Base-by-base conservation (phyloP, 2,113 vertebrate genomes). In the Seriola dumerili region DNA sequence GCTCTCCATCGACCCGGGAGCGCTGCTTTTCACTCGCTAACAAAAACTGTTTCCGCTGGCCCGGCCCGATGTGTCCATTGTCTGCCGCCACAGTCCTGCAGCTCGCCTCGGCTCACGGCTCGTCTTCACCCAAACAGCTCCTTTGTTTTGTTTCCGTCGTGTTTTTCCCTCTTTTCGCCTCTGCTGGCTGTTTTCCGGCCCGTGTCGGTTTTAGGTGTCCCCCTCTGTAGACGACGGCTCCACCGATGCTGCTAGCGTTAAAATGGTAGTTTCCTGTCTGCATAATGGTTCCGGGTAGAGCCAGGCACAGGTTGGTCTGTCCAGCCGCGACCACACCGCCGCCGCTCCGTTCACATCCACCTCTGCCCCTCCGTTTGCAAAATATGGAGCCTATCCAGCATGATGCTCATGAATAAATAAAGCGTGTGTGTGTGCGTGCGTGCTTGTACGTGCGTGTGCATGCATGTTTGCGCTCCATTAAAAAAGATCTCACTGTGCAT, bases 211-310 rank as follows among this genome's bases (percentile, higher is more conserved):
- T 76, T 85, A 74, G 81, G 87, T 91, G 89, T 87, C 93, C 92
- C 94, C 89, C 89, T 87, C 90, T 80, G 88, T 54, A 83, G 87
- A 87, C 87, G 91, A 91, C 78, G 82, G 90, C 89, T 92, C 76
- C 88, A 77, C 87, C 70, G 88, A 64, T 67, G 87, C 84, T 91
- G 93, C 90, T 88, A 72, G 91, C 88, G 80, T 90, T 89, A 90
- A 92, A 94, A 93, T 93, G 93, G 94, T 93, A 75, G 94, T 93
- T 95, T 95, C 95, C 95, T 93, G 94, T 88, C 89, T 89, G 93
- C 88, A 78, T 87, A 92, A 90, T 90, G 92, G 86, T 95, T 96
- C 95, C 95, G 95, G 94, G 89, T 93, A 81, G 86, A 91, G 92
- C 66, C 83, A 25, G 65, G 88, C 80, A 76, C 88, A 72, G 68